Evolutionary conservation across 2,797 vertebrate species (phyloP), one percentile per base, ranked within the genome.

Genomic region (Halcyon leucocephala): DNA sequence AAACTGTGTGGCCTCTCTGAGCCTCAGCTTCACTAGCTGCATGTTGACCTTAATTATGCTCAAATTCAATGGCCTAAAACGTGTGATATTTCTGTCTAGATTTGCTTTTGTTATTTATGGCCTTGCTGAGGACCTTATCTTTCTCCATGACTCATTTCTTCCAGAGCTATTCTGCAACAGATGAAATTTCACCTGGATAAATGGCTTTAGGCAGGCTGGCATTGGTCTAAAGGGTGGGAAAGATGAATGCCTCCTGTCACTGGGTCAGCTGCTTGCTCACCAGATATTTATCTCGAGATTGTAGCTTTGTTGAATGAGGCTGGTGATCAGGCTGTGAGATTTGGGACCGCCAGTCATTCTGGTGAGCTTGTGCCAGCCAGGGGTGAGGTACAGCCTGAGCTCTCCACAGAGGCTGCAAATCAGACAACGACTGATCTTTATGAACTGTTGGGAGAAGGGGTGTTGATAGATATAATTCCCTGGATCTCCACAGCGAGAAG

Each of bases 61-160:
- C 35, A 67, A 11, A 44, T 48, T 77, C 82, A 57, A 2, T 51
- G 10, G 54, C 31, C 37, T 84, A 31, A 90, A 90, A 79, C 1
- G 11, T 62, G 67, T 51, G 46, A 46, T 14, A 31, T 28, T 61
- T 62, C 29, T 62, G 31, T 28, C 46, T 48, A n/a, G 35, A 29
- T 91, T 57, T 35, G 28, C 42, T 77, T 57, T 49, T 89, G n/a
- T 81, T 86, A 86, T 82, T 89, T 86, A 55, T 31, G 66, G 82
- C 71, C 37, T 61, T 3, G 1, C 14, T 65, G 57, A 67, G 62
- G 61, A 29, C 57, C 51, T 91, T 87, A 21, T 87, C 46, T 86
- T 76, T 62, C 51, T 49, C 44, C 18, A 29, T 82, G 74, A 82
- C 28, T 90, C 81, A 89, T 76, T 39, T 72, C 35, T 76, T 91